Percentiles rank a stretch among this genome's conserved stretches.
These are phyloP conservation scores for Anastrepha ludens DNA, from an alignment of 1,140 invertebrate species.

Conservation along the genomic window DNA sequence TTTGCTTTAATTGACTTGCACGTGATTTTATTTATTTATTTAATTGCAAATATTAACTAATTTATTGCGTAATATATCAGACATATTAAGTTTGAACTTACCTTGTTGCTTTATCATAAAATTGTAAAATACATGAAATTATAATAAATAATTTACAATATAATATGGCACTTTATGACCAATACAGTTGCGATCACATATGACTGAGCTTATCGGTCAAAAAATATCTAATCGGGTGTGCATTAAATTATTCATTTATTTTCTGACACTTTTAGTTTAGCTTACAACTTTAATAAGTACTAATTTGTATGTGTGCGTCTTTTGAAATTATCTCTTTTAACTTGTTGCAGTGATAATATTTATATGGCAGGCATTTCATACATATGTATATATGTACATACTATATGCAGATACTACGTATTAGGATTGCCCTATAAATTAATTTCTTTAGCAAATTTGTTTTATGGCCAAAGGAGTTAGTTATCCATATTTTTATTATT, in stretches of 20 bases:
- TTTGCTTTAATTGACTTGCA: neutral
- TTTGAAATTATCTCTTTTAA: neutral
- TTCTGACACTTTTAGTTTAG: neutral
- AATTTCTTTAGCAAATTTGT: no score
- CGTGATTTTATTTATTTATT: neutral
- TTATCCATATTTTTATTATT: no score
- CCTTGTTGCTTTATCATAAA: neutral
- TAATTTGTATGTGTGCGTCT: neutral
- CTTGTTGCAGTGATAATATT: neutral
- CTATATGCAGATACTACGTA: no score
- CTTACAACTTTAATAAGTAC: neutral
- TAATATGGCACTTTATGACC: slow-evolving; percentile 20
- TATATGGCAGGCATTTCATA: neutral
- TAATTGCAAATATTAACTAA: neutral
- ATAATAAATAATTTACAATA: no score
- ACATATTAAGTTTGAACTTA: slow-evolving; percentile 17
- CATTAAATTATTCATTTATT: neutral
- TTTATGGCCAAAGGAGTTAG: no score
- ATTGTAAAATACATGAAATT: neutral
- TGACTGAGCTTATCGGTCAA: slow-evolving; percentile 1
- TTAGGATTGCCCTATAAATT: no score
- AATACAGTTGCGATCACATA: neutral
- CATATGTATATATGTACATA: no score
- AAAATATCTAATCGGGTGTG: neutral
- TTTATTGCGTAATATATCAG: neutral